A percentile compares a stretch with the other conserved stretches of the same genome.
These are phyloP conservation scores for Stichopus chloronotus DNA, from an alignment of 35 echinoderm and acorn worm species.

Conservation along the genomic window DNA sequence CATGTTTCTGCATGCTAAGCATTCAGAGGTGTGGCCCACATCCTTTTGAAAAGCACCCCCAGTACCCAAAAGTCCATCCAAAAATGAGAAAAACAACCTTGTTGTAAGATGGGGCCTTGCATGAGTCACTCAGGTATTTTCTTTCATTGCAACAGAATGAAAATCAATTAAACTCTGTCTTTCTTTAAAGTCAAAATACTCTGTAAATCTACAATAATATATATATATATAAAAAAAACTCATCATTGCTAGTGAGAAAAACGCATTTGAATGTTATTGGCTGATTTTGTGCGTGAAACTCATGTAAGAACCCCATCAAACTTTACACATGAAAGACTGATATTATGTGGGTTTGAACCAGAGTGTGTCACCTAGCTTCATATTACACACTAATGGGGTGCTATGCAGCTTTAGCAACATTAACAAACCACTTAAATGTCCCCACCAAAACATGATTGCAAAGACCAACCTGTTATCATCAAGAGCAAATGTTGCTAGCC, in stretches of 20 bases:
- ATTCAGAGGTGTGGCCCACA: no score
- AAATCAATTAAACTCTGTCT: conserved; percentile 45
- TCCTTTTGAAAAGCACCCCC: no score
- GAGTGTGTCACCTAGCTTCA: neutral
- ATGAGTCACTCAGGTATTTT: conserved; percentile 20
- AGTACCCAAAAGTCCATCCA: no score
- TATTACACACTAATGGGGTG: no score
- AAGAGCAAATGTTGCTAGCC: no score
- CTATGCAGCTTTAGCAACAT: no score
- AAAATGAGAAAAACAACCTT: neutral
- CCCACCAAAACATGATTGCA: no score
- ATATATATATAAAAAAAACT: conserved; percentile 40
- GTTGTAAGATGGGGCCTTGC: neutral
- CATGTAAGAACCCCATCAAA: conserved; percentile 27
- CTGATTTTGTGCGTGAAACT: conserved; percentile 19
- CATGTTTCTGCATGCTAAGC: no score
- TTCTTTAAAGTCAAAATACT: conserved; percentile 47
- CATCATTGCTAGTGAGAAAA: conserved; percentile 49
- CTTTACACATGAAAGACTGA: neutral
- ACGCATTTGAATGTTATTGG: conserved; percentile 45
- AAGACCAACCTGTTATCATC: no score
- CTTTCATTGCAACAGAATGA: conserved; percentile 52
- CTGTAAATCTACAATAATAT: conserved; percentile 55
- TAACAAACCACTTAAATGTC: no score
- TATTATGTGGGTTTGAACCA: neutral